phyloP scores from a whole-genome alignment of 2,797 vertebrate genomes.

The Rhyacichthys aspro region DNA sequence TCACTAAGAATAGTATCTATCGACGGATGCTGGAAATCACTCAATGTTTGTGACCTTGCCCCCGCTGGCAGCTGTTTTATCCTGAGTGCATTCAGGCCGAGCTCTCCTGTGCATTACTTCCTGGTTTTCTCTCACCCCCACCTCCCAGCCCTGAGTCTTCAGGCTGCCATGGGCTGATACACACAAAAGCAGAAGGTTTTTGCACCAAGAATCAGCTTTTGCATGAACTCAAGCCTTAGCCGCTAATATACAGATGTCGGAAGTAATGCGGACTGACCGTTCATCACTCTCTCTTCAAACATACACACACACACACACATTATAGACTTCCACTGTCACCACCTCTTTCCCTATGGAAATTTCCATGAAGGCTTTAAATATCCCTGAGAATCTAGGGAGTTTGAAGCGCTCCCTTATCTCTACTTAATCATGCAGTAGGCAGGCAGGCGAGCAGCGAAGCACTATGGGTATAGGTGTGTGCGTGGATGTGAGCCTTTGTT shows the following conservation, averaged over 20 bases:
- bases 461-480: conserved; percentile 24
- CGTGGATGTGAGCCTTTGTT: conserved; percentile 42
- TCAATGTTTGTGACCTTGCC: conserved; percentile 63
- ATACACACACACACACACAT: conserved; percentile 21
- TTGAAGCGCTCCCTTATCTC: conserved; percentile 77
- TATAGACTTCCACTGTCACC: conserved; percentile 44
- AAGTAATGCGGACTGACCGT: conserved; percentile 61
- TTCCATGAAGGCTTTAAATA: conserved; percentile 78
- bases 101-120: conserved; percentile 57
- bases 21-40: conserved; percentile 59
- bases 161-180: conserved; percentile 72
- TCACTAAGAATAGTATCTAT: conserved; percentile 62
- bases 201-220: conserved; percentile 60
- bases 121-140: conserved; percentile 24
- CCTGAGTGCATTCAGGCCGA: conserved; percentile 58
- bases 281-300: conserved; percentile 35
- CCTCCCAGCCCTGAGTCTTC: conserved; percentile 42
- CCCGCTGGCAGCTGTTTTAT: conserved; percentile 63
- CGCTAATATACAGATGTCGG: conserved; percentile 57
- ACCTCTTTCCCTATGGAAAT: conserved; percentile 73
- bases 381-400: conserved; percentile 74
- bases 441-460: conserved; percentile 55
- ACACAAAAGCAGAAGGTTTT: conserved; percentile 67
- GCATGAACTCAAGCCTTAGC: conserved; percentile 49
- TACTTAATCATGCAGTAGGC: conserved; percentile 78